phyloP scores from a whole-genome alignment of 2,797 vertebrate species.

The Semotilus atromaculatus region DNA sequence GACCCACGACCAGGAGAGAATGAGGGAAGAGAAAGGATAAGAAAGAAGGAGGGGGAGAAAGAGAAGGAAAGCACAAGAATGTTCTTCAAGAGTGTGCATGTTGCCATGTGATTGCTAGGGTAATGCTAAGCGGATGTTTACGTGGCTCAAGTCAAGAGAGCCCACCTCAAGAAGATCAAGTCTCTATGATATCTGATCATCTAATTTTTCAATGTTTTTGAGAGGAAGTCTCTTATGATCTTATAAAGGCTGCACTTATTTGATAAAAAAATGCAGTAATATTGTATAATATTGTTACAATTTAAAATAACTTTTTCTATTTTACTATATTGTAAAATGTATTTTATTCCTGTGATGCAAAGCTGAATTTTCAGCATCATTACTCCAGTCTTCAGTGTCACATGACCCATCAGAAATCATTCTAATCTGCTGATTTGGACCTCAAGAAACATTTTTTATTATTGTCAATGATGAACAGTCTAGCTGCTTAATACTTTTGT shows the following conservation, averaged over 20 bases:
- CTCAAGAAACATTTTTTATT: background rate
- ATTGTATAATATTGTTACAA: background rate
- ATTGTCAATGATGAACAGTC: background rate
- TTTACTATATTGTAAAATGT: background rate
- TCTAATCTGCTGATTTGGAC: background rate
- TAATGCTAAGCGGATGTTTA: slow-evolving; percentile 4
- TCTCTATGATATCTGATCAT: background rate
- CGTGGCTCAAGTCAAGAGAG: background rate
- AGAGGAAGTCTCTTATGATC: background rate
- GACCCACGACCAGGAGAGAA: slow-evolving; percentile 51
- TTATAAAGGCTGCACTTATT: background rate
- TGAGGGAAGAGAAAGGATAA: background rate
- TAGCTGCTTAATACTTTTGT: background rate
- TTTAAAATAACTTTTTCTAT: background rate
- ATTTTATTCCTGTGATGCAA: background rate
- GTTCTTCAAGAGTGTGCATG: background rate
- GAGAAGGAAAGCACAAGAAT: background rate
- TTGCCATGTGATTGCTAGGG: background rate
- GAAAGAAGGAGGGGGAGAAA: slow-evolving; percentile 8
- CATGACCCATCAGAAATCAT: background rate
- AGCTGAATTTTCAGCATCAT: background rate
- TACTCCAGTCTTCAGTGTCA: background rate
- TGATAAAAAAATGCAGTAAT: background rate
- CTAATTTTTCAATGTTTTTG: too few relatives aligned
- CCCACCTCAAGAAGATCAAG: background rate